Evolutionary conservation across 2,888 invertebrate genomes (phyloP).

Genomic region (Sylvicola cinctus): DNA sequence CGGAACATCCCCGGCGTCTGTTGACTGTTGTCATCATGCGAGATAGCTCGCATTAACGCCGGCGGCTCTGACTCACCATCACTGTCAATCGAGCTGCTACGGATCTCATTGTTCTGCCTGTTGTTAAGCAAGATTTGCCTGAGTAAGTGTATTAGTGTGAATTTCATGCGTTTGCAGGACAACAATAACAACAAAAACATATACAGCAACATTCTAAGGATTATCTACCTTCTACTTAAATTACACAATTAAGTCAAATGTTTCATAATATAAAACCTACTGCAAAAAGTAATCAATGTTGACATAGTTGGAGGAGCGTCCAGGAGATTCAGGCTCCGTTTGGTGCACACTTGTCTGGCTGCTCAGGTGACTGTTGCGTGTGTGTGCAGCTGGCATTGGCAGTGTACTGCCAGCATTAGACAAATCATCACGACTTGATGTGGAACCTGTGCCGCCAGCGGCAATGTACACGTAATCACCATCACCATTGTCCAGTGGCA

Average conservation of each 20-base stretch:
- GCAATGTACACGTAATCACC: conserved; percentile 60
- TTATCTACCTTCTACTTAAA: not conserved
- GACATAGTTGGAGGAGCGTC: conserved; percentile 69
- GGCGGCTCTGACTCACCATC: conserved; percentile 32
- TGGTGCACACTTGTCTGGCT: conserved; percentile 23
- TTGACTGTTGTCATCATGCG: conserved; percentile 28
- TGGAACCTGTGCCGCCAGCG: conserved; percentile 38
- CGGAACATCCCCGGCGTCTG: conserved; percentile 21
- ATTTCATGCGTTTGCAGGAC: too few species aligned
- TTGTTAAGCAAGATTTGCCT: too few species aligned
- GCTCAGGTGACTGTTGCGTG: conserved; percentile 21
- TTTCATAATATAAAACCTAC: conserved; percentile 28
- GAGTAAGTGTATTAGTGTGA: too few species aligned
- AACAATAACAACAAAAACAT: too few species aligned
- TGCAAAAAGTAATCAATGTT: conserved; percentile 83
- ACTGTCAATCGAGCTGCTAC: conserved; percentile 30
- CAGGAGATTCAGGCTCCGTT: conserved; percentile 52
- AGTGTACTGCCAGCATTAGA: conserved; percentile 36
- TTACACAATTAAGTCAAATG: not conserved
- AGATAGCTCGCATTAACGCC: conserved; percentile 35
- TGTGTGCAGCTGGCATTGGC: conserved; percentile 23
- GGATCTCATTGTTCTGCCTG: conserved; percentile 26
- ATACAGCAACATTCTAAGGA: not conserved
- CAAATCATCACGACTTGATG: conserved; percentile 44
- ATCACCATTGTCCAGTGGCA: conserved; percentile 41